These are phyloP conservation scores for Caerostris darwini DNA, from an alignment of 1,140 invertebrate species.

Conservation along the genomic window DNA sequence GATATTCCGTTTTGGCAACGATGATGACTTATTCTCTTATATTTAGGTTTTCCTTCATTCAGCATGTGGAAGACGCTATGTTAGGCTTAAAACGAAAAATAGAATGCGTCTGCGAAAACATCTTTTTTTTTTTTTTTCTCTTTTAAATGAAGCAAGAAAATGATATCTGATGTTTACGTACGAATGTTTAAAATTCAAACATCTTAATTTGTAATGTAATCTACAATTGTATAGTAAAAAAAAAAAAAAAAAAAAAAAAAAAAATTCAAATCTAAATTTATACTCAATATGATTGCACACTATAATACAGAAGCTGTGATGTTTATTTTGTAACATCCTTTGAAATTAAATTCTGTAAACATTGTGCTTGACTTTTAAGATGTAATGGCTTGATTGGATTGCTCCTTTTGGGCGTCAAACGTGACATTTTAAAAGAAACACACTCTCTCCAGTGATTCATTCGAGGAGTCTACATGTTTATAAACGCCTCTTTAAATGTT, in stretches of 20 bases:
- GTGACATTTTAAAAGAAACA: conserved; percentile 15
- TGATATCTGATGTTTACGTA: conserved; percentile 6
- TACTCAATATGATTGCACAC: too few species aligned
- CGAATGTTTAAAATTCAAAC: conserved; percentile 29
- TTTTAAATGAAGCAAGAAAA: conserved; percentile 12
- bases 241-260: too few species aligned
- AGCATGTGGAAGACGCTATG: conserved; percentile 10
- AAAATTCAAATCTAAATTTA: too few species aligned
- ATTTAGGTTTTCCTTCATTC: conserved; percentile 40
- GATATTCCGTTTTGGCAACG: conserved; percentile 58
- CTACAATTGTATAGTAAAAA: too few species aligned
- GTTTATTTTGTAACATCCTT: too few species aligned
- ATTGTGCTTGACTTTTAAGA: too few species aligned
- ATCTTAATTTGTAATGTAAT: too few species aligned
- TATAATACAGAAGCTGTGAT: too few species aligned
- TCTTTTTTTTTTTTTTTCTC: conserved; percentile 24
- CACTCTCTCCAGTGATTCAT: background rate
- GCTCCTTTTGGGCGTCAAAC: background rate
- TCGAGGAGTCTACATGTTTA: background rate
- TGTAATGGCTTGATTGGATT: background rate
- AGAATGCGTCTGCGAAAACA: background rate
- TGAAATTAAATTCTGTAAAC: too few species aligned
- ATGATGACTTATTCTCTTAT: conserved; percentile 64
- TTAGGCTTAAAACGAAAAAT: conserved; percentile 63
- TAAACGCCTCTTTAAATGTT: background rate